phyloP scores from a whole-genome alignment of 2,888 invertebrate genomes.

The Formica aserva region DNA sequence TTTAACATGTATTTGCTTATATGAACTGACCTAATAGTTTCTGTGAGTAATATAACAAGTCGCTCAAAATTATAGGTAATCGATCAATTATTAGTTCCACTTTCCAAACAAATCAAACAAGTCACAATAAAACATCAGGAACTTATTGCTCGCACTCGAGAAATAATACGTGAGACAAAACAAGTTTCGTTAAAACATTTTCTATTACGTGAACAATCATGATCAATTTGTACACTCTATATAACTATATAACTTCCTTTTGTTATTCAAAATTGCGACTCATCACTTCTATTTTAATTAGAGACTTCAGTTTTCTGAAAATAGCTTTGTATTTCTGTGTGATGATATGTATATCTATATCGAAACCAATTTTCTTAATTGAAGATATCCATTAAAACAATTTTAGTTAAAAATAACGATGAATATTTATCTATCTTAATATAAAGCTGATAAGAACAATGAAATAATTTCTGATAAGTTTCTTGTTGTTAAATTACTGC shows the following conservation, averaged over 20 bases:
- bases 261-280: neutral
- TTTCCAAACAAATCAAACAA: slow-evolving; percentile 6
- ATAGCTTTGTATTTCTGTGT: neutral
- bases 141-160: slow-evolving; percentile 58
- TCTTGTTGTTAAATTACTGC: neutral
- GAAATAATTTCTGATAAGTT: neutral
- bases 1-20: neutral
- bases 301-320: neutral
- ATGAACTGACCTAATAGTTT: neutral
- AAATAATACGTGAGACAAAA: neutral
- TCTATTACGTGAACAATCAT: neutral
- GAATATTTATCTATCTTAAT: slow-evolving; percentile 52
- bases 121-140: slow-evolving; percentile 45
- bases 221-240: neutral
- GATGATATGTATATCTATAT: slow-evolving; percentile 1
- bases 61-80: slow-evolving; percentile 49
- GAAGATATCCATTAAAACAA: slow-evolving; percentile 27
- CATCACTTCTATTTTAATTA: neutral
- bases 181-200: slow-evolving; percentile 58
- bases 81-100: slow-evolving; percentile 37
- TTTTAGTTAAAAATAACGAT: slow-evolving; percentile 40
- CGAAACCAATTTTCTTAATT: slow-evolving; percentile 64
- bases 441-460: neutral
- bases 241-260: neutral
- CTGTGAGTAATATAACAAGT: neutral